A percentile compares a stretch with the other conserved stretches of the same genome.
phyloP scores from a whole-genome alignment of 1,140 invertebrate genomes.

The Anoplolepis gracilipes region DNA sequence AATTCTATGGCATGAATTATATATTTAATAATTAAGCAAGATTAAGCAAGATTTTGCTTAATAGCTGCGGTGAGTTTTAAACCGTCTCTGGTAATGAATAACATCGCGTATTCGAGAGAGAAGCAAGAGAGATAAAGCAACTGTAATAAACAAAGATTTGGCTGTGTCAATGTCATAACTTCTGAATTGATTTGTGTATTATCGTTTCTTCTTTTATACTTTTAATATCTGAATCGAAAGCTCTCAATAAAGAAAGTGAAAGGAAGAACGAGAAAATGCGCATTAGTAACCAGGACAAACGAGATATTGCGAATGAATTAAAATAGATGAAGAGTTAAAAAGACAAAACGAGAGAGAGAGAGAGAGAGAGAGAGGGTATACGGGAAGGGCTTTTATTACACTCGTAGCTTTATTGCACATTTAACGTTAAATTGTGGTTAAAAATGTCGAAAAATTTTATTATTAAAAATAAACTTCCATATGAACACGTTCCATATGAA shows the following conservation, averaged over 20 bases:
- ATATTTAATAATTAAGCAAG: no score
- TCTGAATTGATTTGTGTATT: constrained; percentile 76
- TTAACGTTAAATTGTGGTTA: constrained; percentile 22
- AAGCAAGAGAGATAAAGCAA: constrained; percentile 63
- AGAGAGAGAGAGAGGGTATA: background rate
- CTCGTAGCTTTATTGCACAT: constrained; percentile 30
- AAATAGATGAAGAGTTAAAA: constrained; percentile 14
- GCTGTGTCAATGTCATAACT: constrained; percentile 79
- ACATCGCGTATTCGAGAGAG: constrained; percentile 24
- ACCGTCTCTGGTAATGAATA: constrained; percentile 12
- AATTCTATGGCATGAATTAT: background rate
- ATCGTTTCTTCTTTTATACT: constrained; percentile 69
- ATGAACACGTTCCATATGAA: constrained; percentile 1
- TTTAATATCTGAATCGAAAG: constrained; percentile 63
- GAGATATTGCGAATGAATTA: constrained; percentile 21
- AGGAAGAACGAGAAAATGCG: background rate
- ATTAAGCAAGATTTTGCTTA: background rate
- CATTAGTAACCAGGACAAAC: background rate
- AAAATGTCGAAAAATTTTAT: background rate
- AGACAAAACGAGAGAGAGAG: constrained; percentile 30
- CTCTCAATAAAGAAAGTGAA: constrained; percentile 33
- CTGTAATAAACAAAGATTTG: constrained; percentile 80
- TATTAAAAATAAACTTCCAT: background rate
- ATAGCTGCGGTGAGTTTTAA: constrained; percentile 17
- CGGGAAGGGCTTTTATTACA: background rate